phyloP scores from a whole-genome alignment of 2,888 invertebrate species.

The Drosophila nr. medialis region DNA sequence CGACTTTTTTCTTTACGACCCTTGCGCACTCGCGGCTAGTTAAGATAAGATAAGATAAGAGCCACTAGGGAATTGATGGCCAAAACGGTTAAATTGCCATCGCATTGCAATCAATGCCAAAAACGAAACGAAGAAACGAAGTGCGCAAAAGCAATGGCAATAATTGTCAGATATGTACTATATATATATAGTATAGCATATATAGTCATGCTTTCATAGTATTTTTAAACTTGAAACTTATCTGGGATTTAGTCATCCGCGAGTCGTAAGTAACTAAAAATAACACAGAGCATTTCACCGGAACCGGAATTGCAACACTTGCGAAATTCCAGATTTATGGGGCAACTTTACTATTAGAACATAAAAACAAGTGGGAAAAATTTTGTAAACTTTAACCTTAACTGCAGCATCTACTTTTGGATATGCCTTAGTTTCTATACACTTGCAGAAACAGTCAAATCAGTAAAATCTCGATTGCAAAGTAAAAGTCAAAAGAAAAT shows the following conservation, averaged over 20 bases:
- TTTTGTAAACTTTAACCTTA: no score
- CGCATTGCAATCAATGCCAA: constrained; percentile 20
- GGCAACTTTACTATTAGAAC: no score
- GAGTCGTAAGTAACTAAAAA: not conserved
- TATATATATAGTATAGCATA: no score
- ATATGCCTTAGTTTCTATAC: no score
- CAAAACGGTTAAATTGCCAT: constrained; percentile 9
- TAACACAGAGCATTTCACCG: not conserved
- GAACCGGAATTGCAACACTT: not conserved
- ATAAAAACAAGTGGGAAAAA: no score
- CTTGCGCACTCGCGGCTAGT: no score
- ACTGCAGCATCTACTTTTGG: no score
- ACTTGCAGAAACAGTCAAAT: no score
- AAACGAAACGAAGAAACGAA: not conserved
- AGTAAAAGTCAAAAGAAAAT: not conserved
- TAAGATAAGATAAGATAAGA: constrained; percentile 34
- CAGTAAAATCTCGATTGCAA: no score
- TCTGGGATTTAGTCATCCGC: constrained; percentile 23
- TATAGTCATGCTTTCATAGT: not conserved
- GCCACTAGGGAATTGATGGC: not conserved
- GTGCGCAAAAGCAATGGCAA: constrained; percentile 18
- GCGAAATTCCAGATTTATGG: not conserved
- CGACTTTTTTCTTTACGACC: no score
- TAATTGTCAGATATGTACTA: not conserved
- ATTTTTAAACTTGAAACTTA: constrained; percentile 14